These are phyloP conservation scores for Blera fallax DNA, from an alignment of 2,888 invertebrate genomes.

Conservation along the genomic window DNA sequence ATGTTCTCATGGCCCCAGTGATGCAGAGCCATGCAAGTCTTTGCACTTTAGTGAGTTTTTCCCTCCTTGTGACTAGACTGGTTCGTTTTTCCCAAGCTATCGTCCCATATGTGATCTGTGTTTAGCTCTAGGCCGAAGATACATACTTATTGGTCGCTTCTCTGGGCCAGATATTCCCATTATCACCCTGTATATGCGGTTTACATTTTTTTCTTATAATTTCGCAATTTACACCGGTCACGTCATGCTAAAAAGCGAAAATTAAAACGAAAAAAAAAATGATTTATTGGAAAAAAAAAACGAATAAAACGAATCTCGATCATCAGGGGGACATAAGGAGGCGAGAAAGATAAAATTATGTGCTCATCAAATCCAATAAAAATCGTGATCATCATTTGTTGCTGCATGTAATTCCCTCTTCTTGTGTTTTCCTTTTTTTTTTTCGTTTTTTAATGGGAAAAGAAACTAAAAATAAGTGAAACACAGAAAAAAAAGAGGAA, in stretches of 20 bases:
- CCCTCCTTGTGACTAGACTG: too few relatives aligned
- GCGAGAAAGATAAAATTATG: neutral
- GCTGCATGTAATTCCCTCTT: neutral
- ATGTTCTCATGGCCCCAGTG: too few relatives aligned
- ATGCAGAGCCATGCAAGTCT: too few relatives aligned
- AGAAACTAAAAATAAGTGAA: constrained; percentile 44
- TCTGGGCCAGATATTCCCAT: neutral
- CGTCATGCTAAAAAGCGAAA: constrained; percentile 10
- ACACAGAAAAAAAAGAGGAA: constrained; percentile 23
- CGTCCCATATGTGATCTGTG: too few relatives aligned
- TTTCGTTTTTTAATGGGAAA: constrained; percentile 15
- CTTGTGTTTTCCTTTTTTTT: too few relatives aligned
- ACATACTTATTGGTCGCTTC: too few relatives aligned
- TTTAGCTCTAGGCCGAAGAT: too few relatives aligned
- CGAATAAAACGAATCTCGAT: constrained; percentile 5
- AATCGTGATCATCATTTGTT: constrained; percentile 54
- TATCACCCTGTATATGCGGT: neutral
- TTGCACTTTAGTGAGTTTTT: too few relatives aligned
- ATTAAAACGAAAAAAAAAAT: constrained; percentile 3
- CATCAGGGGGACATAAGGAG: constrained; percentile 1
- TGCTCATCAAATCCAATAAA: constrained; percentile 37
- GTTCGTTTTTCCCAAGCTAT: too few relatives aligned
- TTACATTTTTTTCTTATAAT: neutral
- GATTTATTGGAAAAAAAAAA: neutral
- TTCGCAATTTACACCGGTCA: neutral